Conservation (phyloP, 1,140 invertebrate genomes). For the Drosophila insularis region DNA sequence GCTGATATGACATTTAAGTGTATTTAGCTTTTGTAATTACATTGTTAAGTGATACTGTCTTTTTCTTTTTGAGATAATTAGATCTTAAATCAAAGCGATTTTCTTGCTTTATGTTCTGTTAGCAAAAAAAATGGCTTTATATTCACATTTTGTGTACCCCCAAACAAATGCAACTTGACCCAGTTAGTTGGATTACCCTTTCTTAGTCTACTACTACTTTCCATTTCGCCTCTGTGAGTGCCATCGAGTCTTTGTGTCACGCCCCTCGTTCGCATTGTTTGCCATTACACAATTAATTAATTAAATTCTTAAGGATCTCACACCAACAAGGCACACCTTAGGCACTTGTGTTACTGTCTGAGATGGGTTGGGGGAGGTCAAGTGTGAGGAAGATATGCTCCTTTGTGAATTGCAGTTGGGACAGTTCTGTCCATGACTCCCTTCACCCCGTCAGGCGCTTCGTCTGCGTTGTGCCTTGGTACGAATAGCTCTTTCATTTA, state of each 20-base stretch:
- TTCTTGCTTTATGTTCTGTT: too few relatives aligned
- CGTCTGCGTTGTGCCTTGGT: conserved; percentile 15
- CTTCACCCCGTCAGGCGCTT: not conserved
- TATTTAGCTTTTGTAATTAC: too few relatives aligned
- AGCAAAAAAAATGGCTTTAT: not conserved
- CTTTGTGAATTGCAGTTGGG: conserved; percentile 39
- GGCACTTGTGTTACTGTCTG: conserved; percentile 31
- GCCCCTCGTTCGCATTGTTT: conserved; percentile 35
- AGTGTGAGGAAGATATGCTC: conserved; percentile 60
- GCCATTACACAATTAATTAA: conserved; percentile 72
- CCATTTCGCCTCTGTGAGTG: conserved; percentile 22
- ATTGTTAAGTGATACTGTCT: too few relatives aligned
- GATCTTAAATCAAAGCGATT: too few relatives aligned
- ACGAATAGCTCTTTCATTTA: conserved; percentile 66
- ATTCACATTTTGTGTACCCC: not conserved
- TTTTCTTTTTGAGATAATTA: too few relatives aligned
- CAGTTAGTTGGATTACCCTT: conserved; percentile 26
- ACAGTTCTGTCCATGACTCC: not conserved
- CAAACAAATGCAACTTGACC: conserved; percentile 43
- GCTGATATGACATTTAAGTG: too few relatives aligned
- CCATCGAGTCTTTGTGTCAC: conserved; percentile 30
- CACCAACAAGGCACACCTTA: conserved; percentile 24
- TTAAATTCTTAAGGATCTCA: conserved; percentile 63
- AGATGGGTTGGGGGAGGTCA: conserved; percentile 34
- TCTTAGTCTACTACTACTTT: conserved; percentile 26